Percentiles rank a stretch among this genome's conserved stretches.
Evolutionary conservation across 2,888 invertebrate species (phyloP).

Genomic region (Machimus rusticus): DNA sequence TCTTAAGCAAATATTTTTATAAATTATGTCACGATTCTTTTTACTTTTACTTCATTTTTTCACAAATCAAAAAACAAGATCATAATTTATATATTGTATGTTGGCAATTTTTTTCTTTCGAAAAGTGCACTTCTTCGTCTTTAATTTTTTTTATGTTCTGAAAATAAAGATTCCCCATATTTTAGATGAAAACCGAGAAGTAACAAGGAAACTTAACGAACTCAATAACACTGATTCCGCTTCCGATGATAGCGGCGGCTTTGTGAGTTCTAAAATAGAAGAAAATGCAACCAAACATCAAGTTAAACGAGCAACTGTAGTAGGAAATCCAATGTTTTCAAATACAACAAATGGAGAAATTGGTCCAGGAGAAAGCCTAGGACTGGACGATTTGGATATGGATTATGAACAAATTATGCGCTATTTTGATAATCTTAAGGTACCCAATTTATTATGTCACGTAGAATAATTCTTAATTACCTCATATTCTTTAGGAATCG

Average conservation of each 20-base stretch:
- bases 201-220: slow-evolving; percentile 50
- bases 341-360: slow-evolving; percentile 64
- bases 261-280: slow-evolving; percentile 52
- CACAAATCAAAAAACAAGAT: neutral
- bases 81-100: neutral
- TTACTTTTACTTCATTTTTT: too few species aligned
- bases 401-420: slow-evolving; percentile 98
- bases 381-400: slow-evolving; percentile 88
- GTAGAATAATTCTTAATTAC: neutral
- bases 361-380: slow-evolving; percentile 70
- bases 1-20: too few species aligned
- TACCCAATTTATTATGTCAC: slow-evolving; percentile 59
- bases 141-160: neutral
- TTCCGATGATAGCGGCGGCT: slow-evolving; percentile 54
- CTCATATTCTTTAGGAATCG: slow-evolving; percentile 74
- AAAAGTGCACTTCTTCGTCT: neutral
- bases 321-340: slow-evolving; percentile 89
- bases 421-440: slow-evolving; percentile 97
- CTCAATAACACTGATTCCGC: slow-evolving; percentile 49
- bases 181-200: slow-evolving; percentile 50
- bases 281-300: slow-evolving; percentile 57
- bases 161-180: neutral
- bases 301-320: slow-evolving; percentile 84
- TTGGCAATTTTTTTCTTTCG: neutral
- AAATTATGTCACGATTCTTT: too few species aligned